Percentiles rank a stretch among this genome's conserved stretches.
These are phyloP conservation scores for Lepus oiostolus DNA, from an alignment of 2,797 vertebrate species.

Conservation along the genomic window DNA sequence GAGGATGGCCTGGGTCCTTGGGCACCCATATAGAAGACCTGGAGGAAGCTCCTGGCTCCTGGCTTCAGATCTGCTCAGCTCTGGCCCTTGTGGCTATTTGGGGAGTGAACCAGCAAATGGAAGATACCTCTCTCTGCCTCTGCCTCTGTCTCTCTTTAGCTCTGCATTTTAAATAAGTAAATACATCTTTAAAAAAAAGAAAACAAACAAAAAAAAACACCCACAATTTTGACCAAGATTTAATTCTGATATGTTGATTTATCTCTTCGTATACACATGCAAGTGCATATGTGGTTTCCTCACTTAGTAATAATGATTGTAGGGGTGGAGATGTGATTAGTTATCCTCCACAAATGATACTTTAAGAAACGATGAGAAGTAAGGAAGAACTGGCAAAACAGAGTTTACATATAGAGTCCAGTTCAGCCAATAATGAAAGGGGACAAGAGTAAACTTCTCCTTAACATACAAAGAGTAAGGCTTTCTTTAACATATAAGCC, in stretches of 20 bases:
- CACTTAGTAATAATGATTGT: neutral
- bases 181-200: too few relatives aligned
- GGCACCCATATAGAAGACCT: too few relatives aligned
- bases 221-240: neutral
- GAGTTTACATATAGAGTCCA: neutral
- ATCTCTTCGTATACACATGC: neutral
- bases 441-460: neutral
- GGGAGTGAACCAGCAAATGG: too few relatives aligned
- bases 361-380: neutral
- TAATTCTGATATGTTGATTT: neutral
- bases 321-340: neutral
- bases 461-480: neutral
- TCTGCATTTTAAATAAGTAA: too few relatives aligned
- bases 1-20: too few relatives aligned
- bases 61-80: too few relatives aligned
- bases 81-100: too few relatives aligned
- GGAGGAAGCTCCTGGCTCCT: too few relatives aligned
- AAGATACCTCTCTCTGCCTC: too few relatives aligned
- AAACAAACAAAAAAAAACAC: neutral
- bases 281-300: neutral
- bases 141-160: too few relatives aligned
- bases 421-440: neutral
- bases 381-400: neutral
- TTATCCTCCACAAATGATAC: neutral
- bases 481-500: neutral